Conservation (phyloP, 1,140 invertebrate genomes). For the Diachasma alloeum region DNA sequence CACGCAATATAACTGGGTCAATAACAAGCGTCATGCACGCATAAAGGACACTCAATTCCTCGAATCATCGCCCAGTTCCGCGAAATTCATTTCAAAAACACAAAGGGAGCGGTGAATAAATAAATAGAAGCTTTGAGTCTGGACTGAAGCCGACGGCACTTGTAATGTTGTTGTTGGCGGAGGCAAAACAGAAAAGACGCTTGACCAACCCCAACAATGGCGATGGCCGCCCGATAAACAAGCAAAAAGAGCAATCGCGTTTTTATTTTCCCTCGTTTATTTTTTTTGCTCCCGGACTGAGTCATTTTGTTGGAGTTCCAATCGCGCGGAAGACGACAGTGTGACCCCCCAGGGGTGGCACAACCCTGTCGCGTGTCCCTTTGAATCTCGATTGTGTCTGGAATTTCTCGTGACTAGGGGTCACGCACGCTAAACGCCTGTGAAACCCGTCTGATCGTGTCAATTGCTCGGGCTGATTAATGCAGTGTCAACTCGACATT, state of each 20-base stretch:
- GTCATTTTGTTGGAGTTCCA: neutral
- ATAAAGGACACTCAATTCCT: neutral
- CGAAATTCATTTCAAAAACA: neutral
- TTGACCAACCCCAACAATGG: neutral
- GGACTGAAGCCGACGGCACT: neutral
- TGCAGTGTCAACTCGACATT: neutral
- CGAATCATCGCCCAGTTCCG: neutral
- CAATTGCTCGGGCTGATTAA: slow-evolving; percentile 8
- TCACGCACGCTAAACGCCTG: slow-evolving; percentile 24
- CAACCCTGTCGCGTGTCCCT: neutral
- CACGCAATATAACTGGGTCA: neutral
- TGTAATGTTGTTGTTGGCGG: neutral
- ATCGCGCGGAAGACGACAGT: neutral
- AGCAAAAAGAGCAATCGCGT: neutral
- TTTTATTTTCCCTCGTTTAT: neutral
- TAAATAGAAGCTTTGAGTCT: neutral
- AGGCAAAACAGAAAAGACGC: neutral
- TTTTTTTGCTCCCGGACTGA: too few species aligned
- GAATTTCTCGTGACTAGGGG: slow-evolving; percentile 26
- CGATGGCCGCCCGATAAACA: neutral
- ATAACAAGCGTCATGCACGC: neutral
- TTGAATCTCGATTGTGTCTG: slow-evolving; percentile 14
- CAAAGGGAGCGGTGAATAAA: neutral
- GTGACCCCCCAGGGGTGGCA: neutral
- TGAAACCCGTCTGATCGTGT: slow-evolving; percentile 21